Conservation (phyloP, 1,140 invertebrate genomes). For the Muscidifurax raptorellus region DNA sequence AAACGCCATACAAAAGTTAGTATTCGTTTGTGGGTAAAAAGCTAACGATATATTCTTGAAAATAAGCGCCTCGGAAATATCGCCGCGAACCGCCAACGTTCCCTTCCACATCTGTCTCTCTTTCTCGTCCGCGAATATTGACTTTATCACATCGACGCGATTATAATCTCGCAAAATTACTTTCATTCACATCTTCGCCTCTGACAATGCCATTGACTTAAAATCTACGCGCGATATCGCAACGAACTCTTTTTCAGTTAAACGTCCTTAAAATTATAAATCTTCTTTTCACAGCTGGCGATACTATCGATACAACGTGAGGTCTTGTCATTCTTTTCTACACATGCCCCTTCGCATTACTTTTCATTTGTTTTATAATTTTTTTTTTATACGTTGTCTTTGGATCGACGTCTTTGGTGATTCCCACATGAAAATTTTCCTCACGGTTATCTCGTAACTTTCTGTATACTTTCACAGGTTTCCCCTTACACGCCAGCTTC, state of each 20-base stretch:
- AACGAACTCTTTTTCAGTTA: slow-evolving; percentile 10
- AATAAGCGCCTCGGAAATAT: slow-evolving; percentile 53
- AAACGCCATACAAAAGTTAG: slow-evolving; percentile 39
- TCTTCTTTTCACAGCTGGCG: slow-evolving; percentile 33
- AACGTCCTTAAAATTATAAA: slow-evolving; percentile 50
- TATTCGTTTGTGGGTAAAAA: slow-evolving; percentile 31
- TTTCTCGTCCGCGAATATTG: slow-evolving; percentile 37
- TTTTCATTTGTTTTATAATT: slow-evolving; percentile 17
- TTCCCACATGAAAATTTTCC: slow-evolving; percentile 36
- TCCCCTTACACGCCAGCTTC: not conserved
- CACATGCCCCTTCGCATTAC: too few relatives aligned
- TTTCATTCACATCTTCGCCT: slow-evolving; percentile 14
- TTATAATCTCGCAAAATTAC: slow-evolving; percentile 31
- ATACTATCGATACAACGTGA: slow-evolving; percentile 18
- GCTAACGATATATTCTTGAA: slow-evolving; percentile 12
- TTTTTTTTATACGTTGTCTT: slow-evolving; percentile 56
- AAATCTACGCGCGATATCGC: slow-evolving; percentile 19
- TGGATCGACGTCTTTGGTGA: slow-evolving; percentile 66
- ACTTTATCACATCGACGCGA: slow-evolving; percentile 50
- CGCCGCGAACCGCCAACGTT: slow-evolving; percentile 31
- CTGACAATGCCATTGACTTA: slow-evolving; percentile 45
- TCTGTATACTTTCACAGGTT: not conserved
- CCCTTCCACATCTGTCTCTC: not conserved
- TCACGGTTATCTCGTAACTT: too few relatives aligned
- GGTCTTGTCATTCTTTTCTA: slow-evolving; percentile 4